These are phyloP conservation scores for Melinopterus prodromus DNA, from an alignment of 2,888 invertebrate species.

Conservation along the genomic window DNA sequence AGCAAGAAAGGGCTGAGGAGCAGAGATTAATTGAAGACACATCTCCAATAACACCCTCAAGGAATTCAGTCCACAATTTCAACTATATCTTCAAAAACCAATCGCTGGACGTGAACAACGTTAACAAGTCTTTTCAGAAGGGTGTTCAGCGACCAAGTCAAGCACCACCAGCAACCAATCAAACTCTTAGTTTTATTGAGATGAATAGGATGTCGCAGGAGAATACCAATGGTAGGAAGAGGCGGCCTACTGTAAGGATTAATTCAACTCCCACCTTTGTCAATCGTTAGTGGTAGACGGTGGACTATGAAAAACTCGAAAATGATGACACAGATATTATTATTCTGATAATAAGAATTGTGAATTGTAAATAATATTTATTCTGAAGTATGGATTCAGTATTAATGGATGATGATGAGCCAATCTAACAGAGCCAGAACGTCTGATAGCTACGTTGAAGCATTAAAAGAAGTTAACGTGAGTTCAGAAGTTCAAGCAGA, in stretches of 20 bases:
- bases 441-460: not conserved
- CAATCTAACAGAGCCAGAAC: not conserved
- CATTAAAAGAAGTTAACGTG: not conserved
- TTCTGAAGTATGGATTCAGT: not conserved
- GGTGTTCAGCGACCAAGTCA: conserved; percentile 9
- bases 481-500: too few relatives aligned
- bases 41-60: conserved; percentile 43
- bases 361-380: not conserved
- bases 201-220: not conserved
- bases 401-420: not conserved
- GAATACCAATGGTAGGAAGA: not conserved
- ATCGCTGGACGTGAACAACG: not conserved
- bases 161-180: not conserved
- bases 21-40: conserved; percentile 55
- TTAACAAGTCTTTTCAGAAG: conserved; percentile 5
- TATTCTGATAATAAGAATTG: not conserved
- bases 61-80: conserved; percentile 39
- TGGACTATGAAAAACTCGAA: not conserved
- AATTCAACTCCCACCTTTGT: not conserved
- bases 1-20: conserved; percentile 62
- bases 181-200: not conserved
- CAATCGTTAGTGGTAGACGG: not conserved
- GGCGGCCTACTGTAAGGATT: not conserved
- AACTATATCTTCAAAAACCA: conserved; percentile 11
- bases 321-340: not conserved